Evolutionary conservation across 37 sponge, comb jelly and placozoan species (phyloP), one percentile per base, ranked within the genome.

Genomic region (Corticium candelabrum): DNA sequence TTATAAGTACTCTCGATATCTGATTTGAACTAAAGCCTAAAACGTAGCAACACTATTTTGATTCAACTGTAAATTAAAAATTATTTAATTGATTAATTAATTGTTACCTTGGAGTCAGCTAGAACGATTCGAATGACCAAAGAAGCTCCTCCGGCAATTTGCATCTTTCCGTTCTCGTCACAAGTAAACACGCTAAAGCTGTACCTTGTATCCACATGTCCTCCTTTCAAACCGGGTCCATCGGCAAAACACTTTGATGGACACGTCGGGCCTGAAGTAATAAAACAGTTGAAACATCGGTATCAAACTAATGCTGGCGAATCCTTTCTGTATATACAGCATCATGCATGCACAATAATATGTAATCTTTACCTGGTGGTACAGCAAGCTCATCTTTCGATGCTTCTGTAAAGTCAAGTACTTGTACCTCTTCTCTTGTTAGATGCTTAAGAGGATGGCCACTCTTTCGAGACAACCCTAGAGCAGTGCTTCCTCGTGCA

Each of bases 221-320:
- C 62, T 11, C 62, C 62, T 50, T 50, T 21, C 62, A 21, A 21
- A 27, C 62, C 62, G 62, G 62, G 62, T 50, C 62, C 62, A 21
- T 50, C 62, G 11, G 62, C 62, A 21, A 50, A 50, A 50, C 62
- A 27, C 21, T 50, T 50, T 50, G 11, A 21, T 21, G 62, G 62
- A 50, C 62, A 50, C 62, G 62, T 50, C 21, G 62, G 62, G 62
- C 62, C 62, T 50, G 62, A 27, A 50, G n/a, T n/a, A n/a, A n/a
- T n/a, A n/a, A n/a, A 11, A 21, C 21, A 50, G 21, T 50, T 50
- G 21, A 21, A 50, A 21, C 62, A 50, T 27, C 21, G 21, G 11
- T 50, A 50, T 50, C 21, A 50, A 21, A 21, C 21, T 50, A 27
- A 21, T 50, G 21, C 62, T 50, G 21, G 21, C 15, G 15, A 50